phyloP scores from a whole-genome alignment of 2,888 invertebrate genomes.

The Tuberolachnus salignus region DNA sequence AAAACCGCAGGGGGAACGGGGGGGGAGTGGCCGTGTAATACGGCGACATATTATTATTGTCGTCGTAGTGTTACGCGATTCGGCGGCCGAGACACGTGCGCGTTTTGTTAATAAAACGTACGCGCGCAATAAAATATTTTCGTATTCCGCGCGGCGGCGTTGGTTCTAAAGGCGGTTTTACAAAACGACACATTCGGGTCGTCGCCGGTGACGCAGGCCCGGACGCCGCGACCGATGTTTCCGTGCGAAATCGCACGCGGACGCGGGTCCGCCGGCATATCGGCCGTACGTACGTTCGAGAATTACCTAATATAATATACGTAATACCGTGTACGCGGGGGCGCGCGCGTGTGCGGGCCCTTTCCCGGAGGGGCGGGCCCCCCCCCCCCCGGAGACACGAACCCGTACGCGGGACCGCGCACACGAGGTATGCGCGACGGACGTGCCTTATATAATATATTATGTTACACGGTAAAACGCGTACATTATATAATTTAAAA shows the following conservation, averaged over 20 bases:
- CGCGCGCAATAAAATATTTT: background rate
- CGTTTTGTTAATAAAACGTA: too few relatives aligned
- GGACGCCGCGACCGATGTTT: background rate
- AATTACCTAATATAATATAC: too few relatives aligned
- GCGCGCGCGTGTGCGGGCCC: too few relatives aligned
- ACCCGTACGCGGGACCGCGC: constrained; percentile 20
- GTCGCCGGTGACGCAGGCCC: background rate
- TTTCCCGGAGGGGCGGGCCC: background rate
- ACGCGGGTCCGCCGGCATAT: background rate
- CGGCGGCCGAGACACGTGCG: background rate
- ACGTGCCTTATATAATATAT: background rate
- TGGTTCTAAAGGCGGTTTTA: too few relatives aligned
- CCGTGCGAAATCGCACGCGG: background rate
- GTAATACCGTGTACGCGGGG: too few relatives aligned
- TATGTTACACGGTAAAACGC: background rate
- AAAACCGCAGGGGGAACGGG: too few relatives aligned
- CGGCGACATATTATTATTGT: background rate
- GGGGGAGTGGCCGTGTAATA: background rate
- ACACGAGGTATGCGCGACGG: constrained; percentile 39
- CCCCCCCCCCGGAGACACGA: background rate
- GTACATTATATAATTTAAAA: constrained; percentile 36
- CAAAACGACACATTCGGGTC: constrained; percentile 3
- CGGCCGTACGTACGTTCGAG: too few relatives aligned
- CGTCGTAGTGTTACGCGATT: background rate
- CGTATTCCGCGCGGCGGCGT: background rate